Base-by-base conservation (phyloP, 2,888 invertebrate species). In the Xestoiulus laeticollis region DNA sequence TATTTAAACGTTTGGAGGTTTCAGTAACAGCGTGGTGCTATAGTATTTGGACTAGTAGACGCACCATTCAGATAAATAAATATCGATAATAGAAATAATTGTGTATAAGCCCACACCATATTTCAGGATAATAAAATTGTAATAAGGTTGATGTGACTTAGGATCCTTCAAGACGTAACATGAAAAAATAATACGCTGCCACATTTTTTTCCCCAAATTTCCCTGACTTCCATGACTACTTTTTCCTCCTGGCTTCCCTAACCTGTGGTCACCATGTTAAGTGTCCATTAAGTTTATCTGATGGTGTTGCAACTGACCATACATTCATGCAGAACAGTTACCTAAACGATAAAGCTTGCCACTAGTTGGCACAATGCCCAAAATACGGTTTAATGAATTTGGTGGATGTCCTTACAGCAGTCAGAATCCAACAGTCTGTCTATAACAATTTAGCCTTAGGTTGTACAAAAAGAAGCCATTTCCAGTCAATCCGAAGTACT, bases 401-500 rank as follows among this genome's bases (percentile, higher is more conserved):
- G 14, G 30, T 78, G 30, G 78, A 1, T 22, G 14, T 2, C 8
- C 78, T n/a, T 10, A 30, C 14, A 14, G 30, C 30, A 78, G 10
- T 1, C 78, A 78, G 26, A 12, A 30, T 78, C 78, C 78, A 78
- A 78, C 78, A 78, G 78, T 78, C 78, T 78, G 78, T 78, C 78
- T 78, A 78, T 78, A 78, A 78, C 78, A 78, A 78, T 78, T 78
- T 78, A 78, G 78, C 78, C 78, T 30, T 4, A 12, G 78, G 78
- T 30, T 22, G 78, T 78, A 78, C 78, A 30, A 78, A 30, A 26
- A 78, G 78, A 78, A 78, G 78, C 30, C 78, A 78, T 78, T 78
- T 78, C 30, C 78, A 78, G 78, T 78, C 78, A 78, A 78, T 78
- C 78, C 78, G 30, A 78, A 78, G 78, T 30, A 78, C 78, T 78